Conservation (phyloP, 2,888 invertebrate species). For the Lasioglossum villosulum region DNA sequence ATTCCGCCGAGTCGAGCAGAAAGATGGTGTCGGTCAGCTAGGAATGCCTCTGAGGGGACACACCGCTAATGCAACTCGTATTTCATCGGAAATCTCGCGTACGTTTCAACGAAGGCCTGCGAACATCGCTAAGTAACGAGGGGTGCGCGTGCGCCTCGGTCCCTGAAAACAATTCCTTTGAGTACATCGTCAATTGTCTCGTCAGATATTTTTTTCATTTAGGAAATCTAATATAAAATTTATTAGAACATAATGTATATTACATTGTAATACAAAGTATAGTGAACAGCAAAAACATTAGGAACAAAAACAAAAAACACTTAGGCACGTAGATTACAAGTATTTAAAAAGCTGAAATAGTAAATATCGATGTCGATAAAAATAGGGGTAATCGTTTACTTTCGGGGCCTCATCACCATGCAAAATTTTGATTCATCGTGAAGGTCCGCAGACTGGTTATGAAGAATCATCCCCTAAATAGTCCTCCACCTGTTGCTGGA, state of each 20-base stretch:
- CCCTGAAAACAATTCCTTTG: not conserved
- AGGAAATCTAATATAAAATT: no score
- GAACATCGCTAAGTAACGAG: not conserved
- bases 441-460: not conserved
- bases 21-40: conserved; percentile 37
- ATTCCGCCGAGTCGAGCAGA: conserved; percentile 32
- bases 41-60: conserved; percentile 25
- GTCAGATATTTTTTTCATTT: no score
- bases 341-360: no score
- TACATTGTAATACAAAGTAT: no score
- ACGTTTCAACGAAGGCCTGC: not conserved
- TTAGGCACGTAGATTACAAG: no score
- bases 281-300: no score
- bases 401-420: no score
- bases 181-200: not conserved
- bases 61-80: conserved; percentile 40
- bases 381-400: no score
- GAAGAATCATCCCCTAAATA: not conserved
- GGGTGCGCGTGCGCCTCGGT: not conserved
- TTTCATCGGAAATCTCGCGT: conserved; percentile 37
- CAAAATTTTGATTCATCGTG: not conserved
- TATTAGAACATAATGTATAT: no score
- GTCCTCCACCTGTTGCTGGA: not conserved
- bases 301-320: no score
- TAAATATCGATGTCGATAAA: no score